A percentile compares a stretch with the other conserved stretches of the same genome.
phyloP scores from a whole-genome alignment of 2,797 vertebrate genomes.

The Coendou prehensilis region DNA sequence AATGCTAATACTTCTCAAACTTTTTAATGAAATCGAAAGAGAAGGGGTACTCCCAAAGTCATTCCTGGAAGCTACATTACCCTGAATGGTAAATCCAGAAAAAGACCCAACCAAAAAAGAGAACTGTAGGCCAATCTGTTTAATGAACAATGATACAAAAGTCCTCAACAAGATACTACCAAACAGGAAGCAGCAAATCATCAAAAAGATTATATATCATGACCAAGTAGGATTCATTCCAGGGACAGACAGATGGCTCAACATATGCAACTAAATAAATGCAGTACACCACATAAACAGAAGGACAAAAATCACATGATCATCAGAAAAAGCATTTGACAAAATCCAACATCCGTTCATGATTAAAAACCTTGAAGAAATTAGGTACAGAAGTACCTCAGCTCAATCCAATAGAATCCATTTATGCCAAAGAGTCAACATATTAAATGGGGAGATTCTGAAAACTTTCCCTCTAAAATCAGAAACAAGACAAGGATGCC shows the following conservation, averaged over 20 bases:
- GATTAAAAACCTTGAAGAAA: background rate
- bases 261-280: background rate
- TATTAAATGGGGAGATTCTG: background rate
- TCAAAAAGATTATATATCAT: background rate
- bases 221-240: background rate
- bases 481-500: background rate
- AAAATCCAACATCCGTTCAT: background rate
- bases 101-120: background rate
- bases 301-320: background rate
- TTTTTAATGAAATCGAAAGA: background rate
- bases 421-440: background rate
- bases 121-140: background rate
- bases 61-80: background rate
- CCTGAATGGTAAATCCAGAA: background rate
- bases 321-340: background rate
- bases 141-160: background rate
- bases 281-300: background rate
- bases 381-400: background rate
- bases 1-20: background rate
- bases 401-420: background rate
- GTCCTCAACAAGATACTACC: background rate
- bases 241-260: background rate
- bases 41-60: background rate
- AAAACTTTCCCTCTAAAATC: background rate
- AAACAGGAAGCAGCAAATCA: background rate